A percentile compares a stretch with the other conserved stretches of the same genome.
Evolutionary conservation across 2,113 vertebrate species (phyloP).

Genomic region (Seriola dumerili): DNA sequence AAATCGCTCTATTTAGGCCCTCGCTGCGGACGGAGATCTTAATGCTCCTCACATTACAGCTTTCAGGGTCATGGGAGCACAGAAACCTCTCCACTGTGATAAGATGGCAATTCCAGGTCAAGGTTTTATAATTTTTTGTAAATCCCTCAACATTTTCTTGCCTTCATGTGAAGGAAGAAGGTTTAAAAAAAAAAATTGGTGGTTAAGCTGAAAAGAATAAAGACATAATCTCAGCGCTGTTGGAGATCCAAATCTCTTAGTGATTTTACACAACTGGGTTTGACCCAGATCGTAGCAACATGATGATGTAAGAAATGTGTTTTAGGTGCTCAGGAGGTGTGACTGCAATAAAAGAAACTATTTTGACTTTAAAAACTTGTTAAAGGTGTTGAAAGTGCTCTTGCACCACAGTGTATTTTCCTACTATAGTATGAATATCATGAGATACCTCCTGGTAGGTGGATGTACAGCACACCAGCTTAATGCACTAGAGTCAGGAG

Average conservation of each 20-base stretch:
- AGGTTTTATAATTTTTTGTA: constrained; percentile 42
- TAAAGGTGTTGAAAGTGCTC: neutral
- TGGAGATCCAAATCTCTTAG: constrained; percentile 52
- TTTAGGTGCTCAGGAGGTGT: constrained; percentile 6
- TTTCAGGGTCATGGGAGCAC: constrained; percentile 36
- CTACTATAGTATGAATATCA: neutral
- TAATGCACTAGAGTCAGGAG: neutral
- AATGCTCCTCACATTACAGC: constrained; percentile 31
- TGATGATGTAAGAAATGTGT: constrained; percentile 35
- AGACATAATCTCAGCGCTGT: constrained; percentile 47
- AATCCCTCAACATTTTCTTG: constrained; percentile 49
- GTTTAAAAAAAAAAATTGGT: constrained; percentile 45
- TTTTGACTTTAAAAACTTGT: constrained; percentile 21
- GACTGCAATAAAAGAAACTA: neutral
- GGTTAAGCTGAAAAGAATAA: constrained; percentile 34
- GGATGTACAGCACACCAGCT: neutral
- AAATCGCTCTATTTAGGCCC: neutral
- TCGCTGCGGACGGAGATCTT: constrained; percentile 33
- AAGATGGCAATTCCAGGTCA: constrained; percentile 41
- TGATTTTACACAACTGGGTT: constrained; percentile 45
- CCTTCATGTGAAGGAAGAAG: constrained; percentile 45
- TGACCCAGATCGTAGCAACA: constrained; percentile 52
- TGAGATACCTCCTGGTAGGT: neutral
- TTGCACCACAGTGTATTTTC: neutral
- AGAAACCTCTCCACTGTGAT: constrained; percentile 34